Evolutionary conservation across 2,113 vertebrate species (phyloP), one percentile per base, ranked within the genome.

Genomic region (Strigops habroptila): DNA sequence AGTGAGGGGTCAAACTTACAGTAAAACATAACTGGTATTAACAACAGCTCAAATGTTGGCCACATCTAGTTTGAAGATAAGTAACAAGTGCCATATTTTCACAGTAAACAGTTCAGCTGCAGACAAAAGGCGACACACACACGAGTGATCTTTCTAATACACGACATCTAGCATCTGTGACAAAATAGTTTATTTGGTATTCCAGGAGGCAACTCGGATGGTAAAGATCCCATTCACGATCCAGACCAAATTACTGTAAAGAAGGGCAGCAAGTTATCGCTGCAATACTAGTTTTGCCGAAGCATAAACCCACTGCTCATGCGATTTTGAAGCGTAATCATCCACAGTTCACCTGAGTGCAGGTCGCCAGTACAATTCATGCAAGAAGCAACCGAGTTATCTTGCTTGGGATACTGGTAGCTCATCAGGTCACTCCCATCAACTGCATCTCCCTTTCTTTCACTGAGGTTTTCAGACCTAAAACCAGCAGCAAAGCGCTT

Each of bases 271-370:
- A n/a, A 48, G 44, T 88, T 76, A 67, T 43, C 49, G 18, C 81
- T 22, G 67, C 77, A 74, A 13, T 2, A 3, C 22, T 16, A 25
- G 48, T 59, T 79, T 63, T 75, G 75, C 82, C 44, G 78, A 90
- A 87, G 71, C 86, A 86, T 12, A 85, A 91, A 79, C 22, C 53
- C 67, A 88, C 73, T 5, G 49, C 68, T 68, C 55, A 31, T n/a
- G 52, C 14, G 21, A 77, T 75, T 95, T 15, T 28, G 57, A 87
- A 80, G 48, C 51, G 18, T 9, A 22, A 79, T 93, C 93, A 89
- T 75, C 86, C 86, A 90, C 86, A 92, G 91, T 91, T 94, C 88
- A 94, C 77, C 83, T 55, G 51, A 91, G 67, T 16, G 41, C 63
- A 90, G 86, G 90, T 73, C 44, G 12, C 68, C 73, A 91, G 88